Percentiles rank a stretch among this genome's conserved stretches.
Conservation (phyloP, 2,113 vertebrate genomes). For the Oryzias celebensis region DNA sequence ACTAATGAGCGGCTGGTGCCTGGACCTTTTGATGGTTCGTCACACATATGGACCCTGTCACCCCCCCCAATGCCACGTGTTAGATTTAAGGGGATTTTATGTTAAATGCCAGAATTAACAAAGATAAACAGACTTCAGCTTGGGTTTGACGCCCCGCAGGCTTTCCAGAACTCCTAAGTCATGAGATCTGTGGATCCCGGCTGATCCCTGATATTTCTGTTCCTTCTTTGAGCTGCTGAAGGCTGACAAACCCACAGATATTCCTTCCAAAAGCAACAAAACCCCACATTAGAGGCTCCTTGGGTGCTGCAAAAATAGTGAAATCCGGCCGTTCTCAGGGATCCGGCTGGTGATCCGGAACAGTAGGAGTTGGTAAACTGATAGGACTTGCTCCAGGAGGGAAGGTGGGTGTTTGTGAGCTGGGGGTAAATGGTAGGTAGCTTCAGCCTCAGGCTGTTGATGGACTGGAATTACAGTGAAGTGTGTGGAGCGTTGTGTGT, state of each 20-base stretch:
- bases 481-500: slow-evolving; percentile 42
- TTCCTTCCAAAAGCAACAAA: slow-evolving; percentile 71
- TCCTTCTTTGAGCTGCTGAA: slow-evolving; percentile 12
- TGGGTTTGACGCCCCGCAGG: slow-evolving; percentile 30
- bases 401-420: slow-evolving; percentile 12
- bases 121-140: slow-evolving; percentile 7
- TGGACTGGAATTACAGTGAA: slow-evolving; percentile 60
- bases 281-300: slow-evolving; percentile 53
- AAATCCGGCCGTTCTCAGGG: slow-evolving; percentile 45
- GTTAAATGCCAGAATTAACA: slow-evolving; percentile 30
- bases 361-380: slow-evolving; percentile 66
- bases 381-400: slow-evolving; percentile 44
- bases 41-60: slow-evolving; percentile 73
- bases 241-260: slow-evolving; percentile 18
- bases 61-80: slow-evolving; percentile 53
- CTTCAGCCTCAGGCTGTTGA: slow-evolving; percentile 64
- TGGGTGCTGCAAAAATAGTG: slow-evolving; percentile 67
- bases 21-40: slow-evolving; percentile 66
- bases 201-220: slow-evolving; percentile 4
- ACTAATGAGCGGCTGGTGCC: slow-evolving; percentile 53
- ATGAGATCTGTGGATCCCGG: slow-evolving; percentile 35
- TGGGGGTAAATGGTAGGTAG: slow-evolving; percentile 52
- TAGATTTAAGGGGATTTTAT: slow-evolving; percentile 31
- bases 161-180: slow-evolving; percentile 23
- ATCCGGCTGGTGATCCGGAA: slow-evolving; percentile 42